Base-by-base conservation (phyloP, 2,888 invertebrate species). In the Scrobipalpa atriplicella region DNA sequence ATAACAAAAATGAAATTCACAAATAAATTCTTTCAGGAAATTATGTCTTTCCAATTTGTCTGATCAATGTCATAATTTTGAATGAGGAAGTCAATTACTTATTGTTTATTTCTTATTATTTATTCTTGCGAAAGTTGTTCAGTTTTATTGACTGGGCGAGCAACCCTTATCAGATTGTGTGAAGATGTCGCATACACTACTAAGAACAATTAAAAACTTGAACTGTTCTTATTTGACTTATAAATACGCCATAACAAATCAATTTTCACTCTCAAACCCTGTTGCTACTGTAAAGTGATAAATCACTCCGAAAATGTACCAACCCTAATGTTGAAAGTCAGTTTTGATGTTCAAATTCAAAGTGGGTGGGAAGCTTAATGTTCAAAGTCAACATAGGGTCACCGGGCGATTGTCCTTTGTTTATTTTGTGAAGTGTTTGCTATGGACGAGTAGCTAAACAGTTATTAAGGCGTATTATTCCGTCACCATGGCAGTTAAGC, bases 371-470 rank as follows among this genome's bases (percentile, higher is more conserved):
- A 16, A 18, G 19, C 52, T 19, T 10, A 54, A 54, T 54, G 54
- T 21, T 21, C 36, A 75, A 78, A 85, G 84, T 84, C 82, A 85
- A 86, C 85, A 78, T 80, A 85, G 87, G 89, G 87, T 77, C 80
- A 78, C 51, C 79, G 18, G 11, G 18, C 16, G 47, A 43, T 21
- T 56, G 54, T 56, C 21, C 29, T 58, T 11, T 58, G 16, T 58
- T 38, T 29, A 38, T 58, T 38, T 38, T 56, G 21, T 56, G 8
- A 58, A 58, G 58, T 38, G 58, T 38, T 58, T 36, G 56, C 2
- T 18, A 29, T 29, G 21, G 21, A 56, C 13, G 36, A n/a, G 3
- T n/a, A 36, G 56, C n/a, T 56, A 56, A 56, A 56, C 36, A 56
- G 56, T 56, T 36, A 56, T 56, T 56, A n/a, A 56, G 19, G 16